A percentile compares a stretch with the other conserved stretches of the same genome.
Evolutionary conservation across 2,113 vertebrate species (phyloP).

Genomic region (Melanocharis versteri): DNA sequence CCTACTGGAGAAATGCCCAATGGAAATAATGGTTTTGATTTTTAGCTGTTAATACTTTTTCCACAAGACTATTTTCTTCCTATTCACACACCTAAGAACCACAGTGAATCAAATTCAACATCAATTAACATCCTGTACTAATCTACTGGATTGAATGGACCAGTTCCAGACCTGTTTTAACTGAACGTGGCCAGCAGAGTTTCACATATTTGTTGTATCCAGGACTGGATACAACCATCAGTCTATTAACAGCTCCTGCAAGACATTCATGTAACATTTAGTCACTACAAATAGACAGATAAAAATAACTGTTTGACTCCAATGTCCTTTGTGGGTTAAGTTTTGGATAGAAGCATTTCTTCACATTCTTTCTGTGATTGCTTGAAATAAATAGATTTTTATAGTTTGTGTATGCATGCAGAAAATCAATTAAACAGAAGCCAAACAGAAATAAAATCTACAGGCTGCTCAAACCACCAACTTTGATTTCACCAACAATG

Average conservation of each 20-base stretch:
- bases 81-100: not conserved
- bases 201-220: not conserved
- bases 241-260: not conserved
- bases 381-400: slow-evolving; percentile 29
- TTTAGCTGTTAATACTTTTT: slow-evolving; percentile 28
- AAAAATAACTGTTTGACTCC: slow-evolving; percentile 12
- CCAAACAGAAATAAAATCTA: slow-evolving; percentile 17
- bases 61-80: not conserved
- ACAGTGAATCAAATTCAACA: slow-evolving; percentile 9
- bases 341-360: slow-evolving; percentile 12
- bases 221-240: not conserved
- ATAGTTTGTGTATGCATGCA: not conserved
- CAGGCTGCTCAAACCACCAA: not conserved
- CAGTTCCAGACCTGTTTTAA: not conserved
- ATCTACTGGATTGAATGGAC: not conserved
- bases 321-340: not conserved
- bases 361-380: not conserved
- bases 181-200: not conserved
- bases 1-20: not conserved
- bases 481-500: not conserved
- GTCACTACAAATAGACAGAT: not conserved
- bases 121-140: not conserved
- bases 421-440: slow-evolving; percentile 10
- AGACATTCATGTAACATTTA: not conserved
- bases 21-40: not conserved